phyloP scores from a whole-genome alignment of 1,140 invertebrate species.

The Colletes latitarsis region DNA sequence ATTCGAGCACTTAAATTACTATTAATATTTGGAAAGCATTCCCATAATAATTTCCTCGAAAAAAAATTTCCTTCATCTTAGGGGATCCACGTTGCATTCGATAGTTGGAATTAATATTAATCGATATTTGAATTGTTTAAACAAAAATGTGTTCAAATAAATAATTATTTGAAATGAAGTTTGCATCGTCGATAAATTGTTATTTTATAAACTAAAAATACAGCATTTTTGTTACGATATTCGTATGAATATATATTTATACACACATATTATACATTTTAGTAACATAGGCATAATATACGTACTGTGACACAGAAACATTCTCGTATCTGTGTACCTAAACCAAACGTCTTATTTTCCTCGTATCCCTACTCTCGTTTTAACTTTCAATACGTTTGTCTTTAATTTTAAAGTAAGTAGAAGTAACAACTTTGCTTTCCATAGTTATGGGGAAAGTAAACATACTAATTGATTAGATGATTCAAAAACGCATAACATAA shows the following conservation, averaged over 20 bases:
- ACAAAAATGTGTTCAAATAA: too few species aligned
- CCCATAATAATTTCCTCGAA: too few species aligned
- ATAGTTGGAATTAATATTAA: too few species aligned
- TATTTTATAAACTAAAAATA: too few species aligned
- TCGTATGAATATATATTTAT: conserved; percentile 19
- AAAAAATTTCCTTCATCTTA: too few species aligned
- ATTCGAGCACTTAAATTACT: too few species aligned
- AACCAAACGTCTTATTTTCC: background rate
- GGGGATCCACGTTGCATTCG: too few species aligned
- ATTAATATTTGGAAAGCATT: too few species aligned
- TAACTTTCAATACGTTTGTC: background rate
- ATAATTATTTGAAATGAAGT: too few species aligned
- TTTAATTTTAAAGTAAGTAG: background rate
- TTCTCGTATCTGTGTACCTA: background rate
- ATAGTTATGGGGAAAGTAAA: background rate
- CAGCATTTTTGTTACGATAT: background rate
- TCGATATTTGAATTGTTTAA: too few species aligned
- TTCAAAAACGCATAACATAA: conserved; percentile 2
- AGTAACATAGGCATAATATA: background rate
- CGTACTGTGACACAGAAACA: background rate
- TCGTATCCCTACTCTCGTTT: background rate
- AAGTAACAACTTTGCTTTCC: background rate
- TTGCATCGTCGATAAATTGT: too few species aligned
- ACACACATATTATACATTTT: conserved; percentile 16
- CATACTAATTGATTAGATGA: conserved; percentile 13